These are phyloP conservation scores for Erinaceus europaeus DNA, from an alignment of 2,113 vertebrate species.

Conservation along the genomic window DNA sequence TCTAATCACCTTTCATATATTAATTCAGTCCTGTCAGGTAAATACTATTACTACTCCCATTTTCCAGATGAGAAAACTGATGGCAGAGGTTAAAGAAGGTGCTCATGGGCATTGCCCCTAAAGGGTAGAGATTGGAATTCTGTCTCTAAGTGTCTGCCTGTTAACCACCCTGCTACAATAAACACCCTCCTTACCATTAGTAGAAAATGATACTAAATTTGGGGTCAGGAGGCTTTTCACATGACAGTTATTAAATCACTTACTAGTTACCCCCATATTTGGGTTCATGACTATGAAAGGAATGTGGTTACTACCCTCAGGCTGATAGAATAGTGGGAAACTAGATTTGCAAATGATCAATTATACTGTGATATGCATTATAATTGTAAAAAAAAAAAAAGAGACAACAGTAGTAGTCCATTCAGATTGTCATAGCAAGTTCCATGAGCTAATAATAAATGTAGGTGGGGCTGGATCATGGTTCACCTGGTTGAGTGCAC, in stretches of 20 bases:
- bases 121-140: neutral
- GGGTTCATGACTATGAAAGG: neutral
- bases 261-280: neutral
- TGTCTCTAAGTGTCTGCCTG: neutral
- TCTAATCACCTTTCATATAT: neutral
- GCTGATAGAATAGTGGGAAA: neutral
- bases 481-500: no score
- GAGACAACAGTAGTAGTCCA: no score
- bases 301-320: neutral
- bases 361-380: neutral
- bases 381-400: conserved; percentile 4
- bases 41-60: neutral
- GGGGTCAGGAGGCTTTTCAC: neutral
- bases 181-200: conserved; percentile 7
- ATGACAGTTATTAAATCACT: neutral
- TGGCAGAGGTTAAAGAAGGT: neutral
- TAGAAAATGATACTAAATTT: neutral
- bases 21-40: neutral
- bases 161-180: neutral
- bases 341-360: neutral
- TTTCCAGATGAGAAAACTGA: conserved; percentile 10
- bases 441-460: neutral
- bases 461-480: no score
- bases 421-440: neutral
- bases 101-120: neutral